Conservation (phyloP, 2,888 invertebrate species). For the Caenorhabditis angaria region DNA sequence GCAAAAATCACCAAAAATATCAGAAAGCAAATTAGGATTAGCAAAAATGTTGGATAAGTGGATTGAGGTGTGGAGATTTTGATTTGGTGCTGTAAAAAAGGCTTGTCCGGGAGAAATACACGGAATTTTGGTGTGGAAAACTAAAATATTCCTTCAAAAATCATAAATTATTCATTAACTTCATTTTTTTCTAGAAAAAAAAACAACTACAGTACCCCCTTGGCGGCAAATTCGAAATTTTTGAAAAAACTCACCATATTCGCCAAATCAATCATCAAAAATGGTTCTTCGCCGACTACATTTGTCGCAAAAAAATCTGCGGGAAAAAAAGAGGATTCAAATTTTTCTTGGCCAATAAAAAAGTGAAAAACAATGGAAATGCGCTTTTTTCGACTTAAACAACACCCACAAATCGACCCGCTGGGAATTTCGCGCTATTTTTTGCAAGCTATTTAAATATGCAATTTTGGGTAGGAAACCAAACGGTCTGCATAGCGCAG, state of each 20-base stretch:
- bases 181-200: too few species aligned
- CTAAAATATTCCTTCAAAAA: not conserved
- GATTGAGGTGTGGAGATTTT: slow-evolving; percentile 18
- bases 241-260: slow-evolving; percentile 28
- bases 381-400: too few species aligned
- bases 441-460: too few species aligned
- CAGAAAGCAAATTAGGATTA: slow-evolving; percentile 27
- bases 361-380: too few species aligned
- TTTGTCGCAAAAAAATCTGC: slow-evolving; percentile 16
- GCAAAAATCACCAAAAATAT: slow-evolving; percentile 19
- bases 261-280: slow-evolving; percentile 36
- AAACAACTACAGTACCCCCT: not conserved
- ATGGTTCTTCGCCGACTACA: slow-evolving; percentile 30
- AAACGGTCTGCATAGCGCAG: too few species aligned
- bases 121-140: not conserved
- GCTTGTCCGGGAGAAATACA: not conserved
- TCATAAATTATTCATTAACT: too few species aligned
- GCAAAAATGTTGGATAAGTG: slow-evolving; percentile 30
- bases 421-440: too few species aligned
- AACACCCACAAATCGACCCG: too few species aligned
- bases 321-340: too few species aligned
- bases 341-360: too few species aligned
- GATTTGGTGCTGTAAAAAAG: slow-evolving; percentile 36
- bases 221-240: not conserved
- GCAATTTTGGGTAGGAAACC: too few species aligned